A percentile compares a stretch with the other conserved stretches of the same genome.
These are phyloP conservation scores for Malacoctenus gilli DNA, from an alignment of 2,797 vertebrate genomes.

Conservation along the genomic window DNA sequence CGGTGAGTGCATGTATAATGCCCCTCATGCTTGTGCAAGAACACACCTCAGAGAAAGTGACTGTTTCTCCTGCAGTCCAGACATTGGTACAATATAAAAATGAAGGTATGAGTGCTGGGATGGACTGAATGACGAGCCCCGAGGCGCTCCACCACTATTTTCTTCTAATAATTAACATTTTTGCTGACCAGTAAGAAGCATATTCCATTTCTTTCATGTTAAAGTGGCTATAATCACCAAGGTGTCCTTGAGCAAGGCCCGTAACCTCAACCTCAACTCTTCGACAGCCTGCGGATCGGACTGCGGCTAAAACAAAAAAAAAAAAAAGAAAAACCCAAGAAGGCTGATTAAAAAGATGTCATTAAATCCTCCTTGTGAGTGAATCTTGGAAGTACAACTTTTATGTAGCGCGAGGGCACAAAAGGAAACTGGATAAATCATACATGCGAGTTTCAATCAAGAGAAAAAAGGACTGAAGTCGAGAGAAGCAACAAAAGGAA, in stretches of 20 bases:
- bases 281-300: background rate
- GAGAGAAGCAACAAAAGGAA: too few relatives aligned
- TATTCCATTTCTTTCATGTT: background rate
- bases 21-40: background rate
- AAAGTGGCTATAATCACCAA: background rate
- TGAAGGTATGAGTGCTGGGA: background rate
- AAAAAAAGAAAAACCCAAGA: too few relatives aligned
- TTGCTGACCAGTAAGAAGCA: background rate
- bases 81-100: conserved; percentile 9
- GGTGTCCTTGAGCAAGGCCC: background rate
- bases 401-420: too few relatives aligned
- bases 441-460: too few relatives aligned
- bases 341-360: too few relatives aligned
- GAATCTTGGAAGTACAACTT: too few relatives aligned
- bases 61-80: background rate
- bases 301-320: background rate
- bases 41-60: background rate
- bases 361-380: too few relatives aligned
- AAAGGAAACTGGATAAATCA: too few relatives aligned
- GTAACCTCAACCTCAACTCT: background rate
- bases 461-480: too few relatives aligned
- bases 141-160: too few relatives aligned
- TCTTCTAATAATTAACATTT: background rate
- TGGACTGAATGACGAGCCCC: background rate
- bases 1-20: conserved; percentile 8